Evolutionary conservation across 2,797 vertebrate species (phyloP).

Genomic region (Scolopax rusticola): DNA sequence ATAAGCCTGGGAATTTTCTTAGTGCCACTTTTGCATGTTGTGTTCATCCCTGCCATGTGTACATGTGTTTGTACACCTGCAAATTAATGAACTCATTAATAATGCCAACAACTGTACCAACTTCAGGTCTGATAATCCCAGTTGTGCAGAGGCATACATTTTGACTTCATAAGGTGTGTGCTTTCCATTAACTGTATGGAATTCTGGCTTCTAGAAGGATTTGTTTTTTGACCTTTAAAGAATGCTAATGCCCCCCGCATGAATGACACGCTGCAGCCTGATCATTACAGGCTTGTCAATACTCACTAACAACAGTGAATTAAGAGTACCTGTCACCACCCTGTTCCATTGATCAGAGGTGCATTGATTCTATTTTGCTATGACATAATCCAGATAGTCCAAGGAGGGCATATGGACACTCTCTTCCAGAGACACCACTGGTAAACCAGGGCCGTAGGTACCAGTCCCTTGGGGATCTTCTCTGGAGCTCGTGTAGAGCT

Average conservation of each 20-base stretch:
- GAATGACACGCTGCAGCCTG: slow-evolving; percentile 81
- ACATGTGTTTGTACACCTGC: not conserved
- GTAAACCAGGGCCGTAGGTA: not conserved
- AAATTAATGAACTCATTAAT: not conserved
- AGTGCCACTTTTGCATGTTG: not conserved
- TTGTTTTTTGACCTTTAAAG: slow-evolving; percentile 87
- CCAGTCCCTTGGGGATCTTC: not conserved
- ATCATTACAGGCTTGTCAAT: slow-evolving; percentile 90
- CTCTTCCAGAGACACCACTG: not conserved
- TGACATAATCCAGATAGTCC: slow-evolving; percentile 72
- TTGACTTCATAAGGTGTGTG: not conserved
- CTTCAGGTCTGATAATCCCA: not conserved
- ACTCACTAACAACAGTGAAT: slow-evolving; percentile 84
- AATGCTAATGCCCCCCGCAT: slow-evolving; percentile 83
- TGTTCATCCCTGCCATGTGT: not conserved
- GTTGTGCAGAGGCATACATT: not conserved
- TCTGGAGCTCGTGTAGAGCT: not conserved
- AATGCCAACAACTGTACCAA: not conserved
- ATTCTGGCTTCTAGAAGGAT: slow-evolving; percentile 48
- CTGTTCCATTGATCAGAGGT: slow-evolving; percentile 85
- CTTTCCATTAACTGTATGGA: slow-evolving; percentile 34
- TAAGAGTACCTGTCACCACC: slow-evolving; percentile 86
- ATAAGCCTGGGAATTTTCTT: not conserved
- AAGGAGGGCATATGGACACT: slow-evolving; percentile 6
- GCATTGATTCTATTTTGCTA: slow-evolving; percentile 80